phyloP scores from a whole-genome alignment of 2,888 invertebrate species.

The Dyspetes luteomarginatus region DNA sequence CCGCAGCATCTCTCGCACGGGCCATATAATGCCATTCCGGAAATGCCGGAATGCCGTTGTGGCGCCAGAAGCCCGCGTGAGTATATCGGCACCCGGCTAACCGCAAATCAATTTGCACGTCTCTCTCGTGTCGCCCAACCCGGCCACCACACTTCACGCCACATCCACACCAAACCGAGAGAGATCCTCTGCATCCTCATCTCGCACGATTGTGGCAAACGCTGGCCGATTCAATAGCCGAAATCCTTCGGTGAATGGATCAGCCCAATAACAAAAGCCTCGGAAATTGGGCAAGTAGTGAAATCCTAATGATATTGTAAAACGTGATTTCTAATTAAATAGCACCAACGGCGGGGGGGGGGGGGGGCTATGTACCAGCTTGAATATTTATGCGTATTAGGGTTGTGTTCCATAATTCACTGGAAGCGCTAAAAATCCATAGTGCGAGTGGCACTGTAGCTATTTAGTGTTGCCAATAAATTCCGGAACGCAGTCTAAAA shows the following conservation, averaged over 20 bases:
- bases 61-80: conserved; percentile 74
- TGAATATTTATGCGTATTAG: no score
- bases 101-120: conserved; percentile 79
- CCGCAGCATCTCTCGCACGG: conserved; percentile 60
- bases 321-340: no score
- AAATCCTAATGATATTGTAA: not conserved
- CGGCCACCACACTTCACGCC: conserved; percentile 19
- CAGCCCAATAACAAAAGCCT: conserved; percentile 2
- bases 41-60: conserved; percentile 79
- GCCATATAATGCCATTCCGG: conserved; percentile 77
- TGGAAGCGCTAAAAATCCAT: no score
- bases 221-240: conserved; percentile 35
- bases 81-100: conserved; percentile 74
- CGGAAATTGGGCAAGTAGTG: not conserved
- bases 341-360: no score
- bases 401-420: no score
- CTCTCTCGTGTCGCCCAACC: conserved; percentile 45
- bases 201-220: conserved; percentile 38
- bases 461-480: no score
- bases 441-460: no score
- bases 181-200: conserved; percentile 24
- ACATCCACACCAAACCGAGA: conserved; percentile 14
- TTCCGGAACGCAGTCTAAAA: no score
- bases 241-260: conserved; percentile 28
- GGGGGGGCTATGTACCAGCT: no score